A percentile compares a stretch with the other conserved stretches of the same genome.
phyloP scores from a whole-genome alignment of 2,888 invertebrate genomes.

The Sarcophaga caerulescens region DNA sequence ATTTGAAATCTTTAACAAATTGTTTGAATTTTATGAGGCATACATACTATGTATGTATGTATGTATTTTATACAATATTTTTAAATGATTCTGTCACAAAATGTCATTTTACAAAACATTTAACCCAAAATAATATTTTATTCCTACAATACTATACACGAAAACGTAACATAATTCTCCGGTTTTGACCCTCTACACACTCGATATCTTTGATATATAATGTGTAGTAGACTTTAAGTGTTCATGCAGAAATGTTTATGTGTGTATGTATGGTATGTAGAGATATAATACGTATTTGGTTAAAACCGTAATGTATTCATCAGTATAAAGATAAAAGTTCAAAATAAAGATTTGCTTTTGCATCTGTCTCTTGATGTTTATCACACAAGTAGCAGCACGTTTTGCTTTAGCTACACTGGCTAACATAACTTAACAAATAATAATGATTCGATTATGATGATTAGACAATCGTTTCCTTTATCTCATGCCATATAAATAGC shows the following conservation, averaged over 20 bases:
- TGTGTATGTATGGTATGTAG: background rate
- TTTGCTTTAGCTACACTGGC: background rate
- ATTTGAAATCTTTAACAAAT: slow-evolving; percentile 19
- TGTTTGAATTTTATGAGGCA: slow-evolving; percentile 47
- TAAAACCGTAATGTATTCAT: background rate
- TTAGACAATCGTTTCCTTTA: too few relatives aligned
- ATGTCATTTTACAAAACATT: slow-evolving; percentile 56
- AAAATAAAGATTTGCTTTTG: slow-evolving; percentile 18
- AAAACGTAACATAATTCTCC: too few relatives aligned
- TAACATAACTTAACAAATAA: background rate
- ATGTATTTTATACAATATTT: slow-evolving; percentile 2
- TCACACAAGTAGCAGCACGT: background rate
- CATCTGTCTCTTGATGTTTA: background rate
- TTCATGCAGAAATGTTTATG: background rate
- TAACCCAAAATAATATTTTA: slow-evolving; percentile 14
- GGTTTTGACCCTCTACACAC: slow-evolving; percentile 7
- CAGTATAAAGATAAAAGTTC: slow-evolving; percentile 10
- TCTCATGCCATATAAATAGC: too few relatives aligned
- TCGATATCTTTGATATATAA: slow-evolving; percentile 1
- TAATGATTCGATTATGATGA: background rate
- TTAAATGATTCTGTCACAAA: slow-evolving; percentile 32
- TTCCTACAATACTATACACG: too few relatives aligned
- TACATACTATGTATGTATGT: background rate
- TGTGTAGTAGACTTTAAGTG: background rate
- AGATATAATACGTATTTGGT: background rate